Evolutionary conservation across 2,797 vertebrate genomes (phyloP).

Genomic region (Acanthiza pusilla): DNA sequence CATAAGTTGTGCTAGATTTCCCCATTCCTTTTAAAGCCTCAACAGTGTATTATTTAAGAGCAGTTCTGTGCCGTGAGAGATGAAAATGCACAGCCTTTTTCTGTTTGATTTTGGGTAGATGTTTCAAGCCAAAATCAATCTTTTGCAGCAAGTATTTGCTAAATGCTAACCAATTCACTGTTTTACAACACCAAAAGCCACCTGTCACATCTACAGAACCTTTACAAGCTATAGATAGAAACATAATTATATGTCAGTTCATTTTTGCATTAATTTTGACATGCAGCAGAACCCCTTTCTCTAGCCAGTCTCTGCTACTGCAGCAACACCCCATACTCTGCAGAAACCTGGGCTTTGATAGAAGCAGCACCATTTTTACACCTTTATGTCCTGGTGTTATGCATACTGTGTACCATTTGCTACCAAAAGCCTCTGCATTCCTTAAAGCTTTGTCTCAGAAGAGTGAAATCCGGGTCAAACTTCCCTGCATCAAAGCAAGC

Average conservation of each 20-base stretch:
- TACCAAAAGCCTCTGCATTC: conserved; percentile 1
- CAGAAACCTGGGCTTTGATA: not conserved
- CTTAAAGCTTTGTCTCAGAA: conserved; percentile 53
- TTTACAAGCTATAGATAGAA: not conserved
- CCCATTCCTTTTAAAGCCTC: not conserved
- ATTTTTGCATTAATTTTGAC: not conserved
- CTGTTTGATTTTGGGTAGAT: not conserved
- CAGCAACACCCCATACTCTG: not conserved
- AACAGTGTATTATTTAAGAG: not conserved
- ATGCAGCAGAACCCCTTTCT: not conserved
- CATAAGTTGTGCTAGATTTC: not conserved
- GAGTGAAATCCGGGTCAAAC: conserved; percentile 45
- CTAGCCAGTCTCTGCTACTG: not conserved
- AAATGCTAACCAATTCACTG: not conserved
- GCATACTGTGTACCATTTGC: conserved; percentile 5
- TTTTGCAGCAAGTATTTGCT: not conserved
- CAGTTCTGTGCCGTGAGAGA: not conserved
- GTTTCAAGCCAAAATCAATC: not conserved
- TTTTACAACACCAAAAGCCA: not conserved
- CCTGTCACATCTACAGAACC: not conserved
- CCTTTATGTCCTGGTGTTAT: not conserved
- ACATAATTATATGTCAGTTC: not conserved
- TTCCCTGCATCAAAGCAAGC: conserved; percentile 20
- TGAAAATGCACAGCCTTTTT: not conserved
- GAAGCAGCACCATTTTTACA: not conserved